Base-by-base conservation (phyloP, 2,888 invertebrate species). In the Meteorus cinctellus region DNA sequence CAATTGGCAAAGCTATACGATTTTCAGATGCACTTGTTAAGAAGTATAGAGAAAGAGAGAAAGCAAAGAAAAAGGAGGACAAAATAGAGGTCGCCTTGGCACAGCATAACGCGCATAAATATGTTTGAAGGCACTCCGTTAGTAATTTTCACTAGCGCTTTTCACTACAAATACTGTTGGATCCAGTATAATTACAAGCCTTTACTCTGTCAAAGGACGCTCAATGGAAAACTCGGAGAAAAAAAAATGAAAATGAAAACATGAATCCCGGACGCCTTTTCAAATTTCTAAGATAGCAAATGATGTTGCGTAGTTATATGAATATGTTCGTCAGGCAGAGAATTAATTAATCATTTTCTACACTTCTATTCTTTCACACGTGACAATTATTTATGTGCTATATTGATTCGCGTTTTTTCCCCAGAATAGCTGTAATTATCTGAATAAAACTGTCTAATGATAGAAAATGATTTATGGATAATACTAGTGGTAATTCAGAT, bases 21-120 rank as follows among this genome's bases (percentile, higher is more conserved):
- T 75, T 74, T 75, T 65, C 48, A 36, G 36, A 55, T 63, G 59
- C 55, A 65, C 65, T 51, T 63, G 55, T 70, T 51, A 45, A 45
- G 29, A 60, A 59, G 36, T 36, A 74, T 24, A 34, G 55, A 36
- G 66, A 24, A 59, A 55, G 14, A 48, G 69, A 19, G 31, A 31
- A 12, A 12, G 65, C 12, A 36, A 16, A 12, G n/a, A 36, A 41
- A 12, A 19, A 65, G 2, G 1, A 34, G 8, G 3, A 5, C 19
- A 36, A 34, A 36, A 70, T 55, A 55, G 36, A 66, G 65, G 74
- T 74, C 66, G 60, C 14, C 69, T 63, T 65, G 27, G 66, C n/a
- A 65, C 29, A 41, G 69, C 29, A 51, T 71, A 62, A 60, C 41
- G 75, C 55, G 36, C 60, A 66, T 65, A 70, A 75, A 75, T 75